Conservation (phyloP, 2,888 invertebrate genomes). For the Amphipoea oculea region DNA sequence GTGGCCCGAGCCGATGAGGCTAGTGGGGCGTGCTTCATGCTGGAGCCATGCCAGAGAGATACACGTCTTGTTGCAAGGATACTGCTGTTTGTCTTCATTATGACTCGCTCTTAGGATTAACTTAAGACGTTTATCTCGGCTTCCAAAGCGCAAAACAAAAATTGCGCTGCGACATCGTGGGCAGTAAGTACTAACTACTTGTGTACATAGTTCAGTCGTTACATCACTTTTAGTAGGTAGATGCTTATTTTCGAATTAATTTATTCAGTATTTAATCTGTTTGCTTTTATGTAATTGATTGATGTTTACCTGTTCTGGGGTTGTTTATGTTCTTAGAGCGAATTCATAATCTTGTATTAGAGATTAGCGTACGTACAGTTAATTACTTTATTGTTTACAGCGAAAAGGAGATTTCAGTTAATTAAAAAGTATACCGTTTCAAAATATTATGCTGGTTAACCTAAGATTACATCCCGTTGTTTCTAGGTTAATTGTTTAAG, state of each 20-base stretch:
- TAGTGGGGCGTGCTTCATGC: conserved; percentile 64
- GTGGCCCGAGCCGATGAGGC: conserved; percentile 62
- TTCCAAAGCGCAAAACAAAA: conserved; percentile 47
- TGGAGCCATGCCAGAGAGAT: conserved; percentile 75
- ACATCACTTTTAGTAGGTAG: conserved; percentile 9
- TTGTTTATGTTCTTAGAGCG: neutral
- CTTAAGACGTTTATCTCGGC: conserved; percentile 54
- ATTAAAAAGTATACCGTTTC: neutral
- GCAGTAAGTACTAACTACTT: neutral
- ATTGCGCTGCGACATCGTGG: conserved; percentile 15
- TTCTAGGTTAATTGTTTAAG: conserved; percentile 1
- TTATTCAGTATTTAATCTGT: neutral
- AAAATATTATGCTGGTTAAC: neutral
- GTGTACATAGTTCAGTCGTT: neutral
- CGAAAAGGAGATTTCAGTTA: neutral
- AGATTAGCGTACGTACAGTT: neutral
- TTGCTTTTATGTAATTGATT: conserved; percentile 3
- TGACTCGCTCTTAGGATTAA: conserved; percentile 65
- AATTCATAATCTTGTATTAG: neutral
- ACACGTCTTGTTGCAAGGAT: conserved; percentile 70
- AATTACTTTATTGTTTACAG: neutral
- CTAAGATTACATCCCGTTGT: conserved; percentile 1
- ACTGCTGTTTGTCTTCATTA: conserved; percentile 79
- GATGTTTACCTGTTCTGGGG: neutral
- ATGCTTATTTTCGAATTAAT: neutral